Evolutionary conservation across 1,140 invertebrate species (phyloP), one percentile per base, ranked within the genome.

Genomic region (Anadara kagoshimensis): DNA sequence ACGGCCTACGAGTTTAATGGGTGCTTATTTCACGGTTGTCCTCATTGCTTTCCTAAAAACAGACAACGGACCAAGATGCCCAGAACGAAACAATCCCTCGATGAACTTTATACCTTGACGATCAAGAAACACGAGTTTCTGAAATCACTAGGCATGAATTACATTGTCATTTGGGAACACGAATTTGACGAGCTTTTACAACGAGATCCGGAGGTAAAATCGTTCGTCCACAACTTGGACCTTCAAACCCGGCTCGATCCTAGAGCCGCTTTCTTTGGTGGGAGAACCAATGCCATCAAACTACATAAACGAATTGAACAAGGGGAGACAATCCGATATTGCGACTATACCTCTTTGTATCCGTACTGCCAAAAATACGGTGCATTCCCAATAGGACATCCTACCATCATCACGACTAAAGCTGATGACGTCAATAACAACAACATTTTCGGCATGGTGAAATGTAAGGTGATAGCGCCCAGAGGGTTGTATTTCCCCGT

Each of bases 361-460:
- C 75, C 70, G 36, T 78, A 29, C 8, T 43, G 53, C 1, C 73
- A 78, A 20, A 69, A 73, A 62, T 69, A 69, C 18, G 43, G 54
- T 7, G 53, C 58, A 56, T 69, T 69, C 45, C 75, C 66, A 2
- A 49, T 65, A 10, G 65, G 70, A 26, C 75, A 77, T 51, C 70
- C 63, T 11, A 44, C 29, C 10, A 73, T 73, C n/a, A 68, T 73
- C 20, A 36, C 29, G 2, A 36, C 10, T 7, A 56, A 56, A n/a
- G 20, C 20, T 24, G 10, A 20, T 11, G 20, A 24, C 26, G 20
- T 11, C 29, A 36, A 36, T 36, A 36, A 3, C 29, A 36, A 36
- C 29, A 36, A 36, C 29, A 78, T 75, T 75, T 76, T 73, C 29
- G 83, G 85, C 1, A 56, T 87, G 7, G 69, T 79, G 5, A 83